Conservation (phyloP, 2,888 invertebrate genomes). For the Carabus problematicus region DNA sequence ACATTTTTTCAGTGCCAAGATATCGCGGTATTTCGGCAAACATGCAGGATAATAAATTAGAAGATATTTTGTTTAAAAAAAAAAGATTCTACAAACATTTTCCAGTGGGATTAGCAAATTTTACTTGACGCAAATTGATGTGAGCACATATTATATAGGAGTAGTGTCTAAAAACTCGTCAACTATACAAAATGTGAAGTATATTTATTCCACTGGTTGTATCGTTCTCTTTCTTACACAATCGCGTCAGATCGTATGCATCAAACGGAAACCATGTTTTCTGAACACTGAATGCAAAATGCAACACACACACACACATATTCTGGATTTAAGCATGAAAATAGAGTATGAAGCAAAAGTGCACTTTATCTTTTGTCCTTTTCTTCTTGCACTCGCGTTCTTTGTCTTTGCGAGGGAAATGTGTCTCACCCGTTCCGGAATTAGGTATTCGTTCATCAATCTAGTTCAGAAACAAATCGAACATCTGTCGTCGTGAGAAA, state of each 20-base stretch:
- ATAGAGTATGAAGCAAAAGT: background rate
- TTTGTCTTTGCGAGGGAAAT: background rate
- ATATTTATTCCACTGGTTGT: conserved; percentile 31
- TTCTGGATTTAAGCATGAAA: too few relatives aligned
- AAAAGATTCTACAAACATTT: too few relatives aligned
- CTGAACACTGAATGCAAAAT: conserved; percentile 30
- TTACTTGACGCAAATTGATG: too few relatives aligned
- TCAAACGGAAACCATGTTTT: conserved; percentile 36
- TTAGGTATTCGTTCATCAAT: conserved; percentile 41
- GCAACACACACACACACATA: background rate
- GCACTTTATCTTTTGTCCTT: conserved; percentile 4
- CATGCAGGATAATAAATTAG: too few relatives aligned
- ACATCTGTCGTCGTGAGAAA: conserved; percentile 41
- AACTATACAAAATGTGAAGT: conserved; percentile 37
- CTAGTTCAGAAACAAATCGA: conserved; percentile 41
- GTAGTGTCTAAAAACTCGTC: conserved; percentile 12
- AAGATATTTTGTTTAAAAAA: too few relatives aligned
- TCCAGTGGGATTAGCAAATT: too few relatives aligned
- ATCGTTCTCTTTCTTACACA: conserved; percentile 29
- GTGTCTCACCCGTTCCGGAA: conserved; percentile 33
- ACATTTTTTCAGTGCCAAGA: too few relatives aligned
- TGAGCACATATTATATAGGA: too few relatives aligned
- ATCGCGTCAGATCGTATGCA: conserved; percentile 19
- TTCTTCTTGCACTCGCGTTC: background rate
- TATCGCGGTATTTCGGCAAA: too few relatives aligned